Conservation (phyloP, 2,797 vertebrate species). For the Crypturellus tataupa region DNA sequence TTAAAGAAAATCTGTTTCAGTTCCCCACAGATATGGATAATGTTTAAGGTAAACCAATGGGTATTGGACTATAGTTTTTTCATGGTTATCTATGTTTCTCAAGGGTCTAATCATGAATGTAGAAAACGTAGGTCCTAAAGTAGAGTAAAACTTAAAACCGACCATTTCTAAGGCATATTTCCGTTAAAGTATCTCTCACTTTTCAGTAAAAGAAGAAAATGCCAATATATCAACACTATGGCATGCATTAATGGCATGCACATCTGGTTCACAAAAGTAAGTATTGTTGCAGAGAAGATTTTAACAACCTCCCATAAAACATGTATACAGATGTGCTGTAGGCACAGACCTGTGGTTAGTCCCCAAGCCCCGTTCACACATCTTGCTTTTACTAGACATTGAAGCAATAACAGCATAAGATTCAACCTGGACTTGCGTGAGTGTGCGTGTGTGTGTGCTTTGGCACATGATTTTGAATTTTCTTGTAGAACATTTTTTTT, state of each 20-base stretch:
- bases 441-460: neutral
- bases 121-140: neutral
- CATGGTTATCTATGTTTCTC: neutral
- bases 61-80: neutral
- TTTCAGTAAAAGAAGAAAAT: neutral
- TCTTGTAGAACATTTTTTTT: neutral
- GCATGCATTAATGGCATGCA: neutral
- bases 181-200: neutral
- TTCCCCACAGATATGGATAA: neutral
- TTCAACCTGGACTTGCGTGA: neutral
- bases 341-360: neutral
- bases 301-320: neutral
- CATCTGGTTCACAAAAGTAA: neutral
- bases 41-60: neutral
- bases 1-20: slow-evolving; percentile 8
- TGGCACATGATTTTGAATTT: neutral
- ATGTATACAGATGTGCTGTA: too few species aligned
- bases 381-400: neutral
- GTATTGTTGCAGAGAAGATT: neutral
- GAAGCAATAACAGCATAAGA: neutral
- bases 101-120: neutral
- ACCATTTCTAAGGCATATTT: neutral
- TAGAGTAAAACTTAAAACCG: neutral
- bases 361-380: too few species aligned
- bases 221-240: neutral